Evolutionary conservation across 35 echinoderm and acorn worm species (phyloP).

Genomic region (Hemicentrotus pulcherrimus): DNA sequence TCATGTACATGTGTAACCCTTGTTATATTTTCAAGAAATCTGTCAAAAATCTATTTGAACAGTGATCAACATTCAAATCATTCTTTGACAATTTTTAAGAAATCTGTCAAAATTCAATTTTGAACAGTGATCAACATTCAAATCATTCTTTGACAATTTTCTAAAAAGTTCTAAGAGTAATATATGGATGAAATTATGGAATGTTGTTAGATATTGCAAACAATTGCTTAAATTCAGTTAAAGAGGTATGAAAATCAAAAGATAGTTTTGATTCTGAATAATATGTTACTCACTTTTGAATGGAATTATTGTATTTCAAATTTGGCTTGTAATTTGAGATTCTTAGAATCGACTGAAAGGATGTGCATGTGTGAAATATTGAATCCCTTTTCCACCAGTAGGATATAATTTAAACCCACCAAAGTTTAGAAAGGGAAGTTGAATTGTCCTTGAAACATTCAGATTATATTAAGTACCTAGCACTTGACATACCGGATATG

Average conservation of each 20-base stretch:
- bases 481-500: conserved; percentile 2
- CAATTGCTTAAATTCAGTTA: not conserved
- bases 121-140: no score
- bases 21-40: no score
- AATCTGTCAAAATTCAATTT: no score
- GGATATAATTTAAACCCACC: not conserved
- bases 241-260: not conserved
- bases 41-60: no score
- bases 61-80: no score
- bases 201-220: no score
- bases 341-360: not conserved
- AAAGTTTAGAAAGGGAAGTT: not conserved
- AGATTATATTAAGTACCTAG: not conserved
- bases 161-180: no score
- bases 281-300: not conserved
- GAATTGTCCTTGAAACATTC: not conserved
- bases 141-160: no score
- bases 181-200: no score
- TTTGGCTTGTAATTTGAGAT: not conserved
- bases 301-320: not conserved
- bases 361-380: not conserved
- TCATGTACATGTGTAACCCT: no score
- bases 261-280: not conserved
- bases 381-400: not conserved
- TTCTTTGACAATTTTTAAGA: no score